phyloP scores from a whole-genome alignment of 2,113 vertebrate genomes.

The Neomonachus schauinslandi region DNA sequence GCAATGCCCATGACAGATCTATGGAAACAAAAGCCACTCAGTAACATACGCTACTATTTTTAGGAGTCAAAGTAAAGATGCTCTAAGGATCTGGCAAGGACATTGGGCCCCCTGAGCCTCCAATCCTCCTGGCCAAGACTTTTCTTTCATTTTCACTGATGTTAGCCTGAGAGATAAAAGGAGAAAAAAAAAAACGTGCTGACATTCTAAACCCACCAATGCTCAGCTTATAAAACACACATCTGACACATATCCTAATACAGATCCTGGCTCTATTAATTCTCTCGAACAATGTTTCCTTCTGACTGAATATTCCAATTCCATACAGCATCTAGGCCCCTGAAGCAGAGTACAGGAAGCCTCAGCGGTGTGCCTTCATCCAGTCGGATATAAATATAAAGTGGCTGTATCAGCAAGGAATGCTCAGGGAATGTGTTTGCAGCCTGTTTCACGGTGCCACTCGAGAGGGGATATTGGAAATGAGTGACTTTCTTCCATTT shows the following conservation, averaged over 20 bases:
- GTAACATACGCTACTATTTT: conserved; percentile 39
- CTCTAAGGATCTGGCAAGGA: conserved; percentile 66
- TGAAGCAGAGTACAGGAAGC: conserved; percentile 34
- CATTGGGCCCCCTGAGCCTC: conserved; percentile 63
- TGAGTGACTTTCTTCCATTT: conserved; percentile 67
- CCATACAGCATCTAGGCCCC: not conserved
- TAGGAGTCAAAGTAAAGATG: conserved; percentile 67
- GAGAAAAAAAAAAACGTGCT: conserved; percentile 8
- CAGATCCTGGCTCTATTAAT: conserved; percentile 47
- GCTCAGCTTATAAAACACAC: conserved; percentile 68
- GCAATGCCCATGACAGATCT: conserved; percentile 12
- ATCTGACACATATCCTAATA: conserved; percentile 59
- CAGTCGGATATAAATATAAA: conserved; percentile 62
- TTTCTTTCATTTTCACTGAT: conserved; percentile 71
- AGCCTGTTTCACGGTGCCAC: conserved; percentile 43
- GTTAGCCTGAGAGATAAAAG: conserved; percentile 67
- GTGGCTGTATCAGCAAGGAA: conserved; percentile 40
- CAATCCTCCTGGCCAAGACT: conserved; percentile 62
- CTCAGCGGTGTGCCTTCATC: conserved; percentile 40
- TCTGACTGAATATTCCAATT: conserved; percentile 20
- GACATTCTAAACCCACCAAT: conserved; percentile 50
- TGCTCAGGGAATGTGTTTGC: conserved; percentile 9
- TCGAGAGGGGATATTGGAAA: conserved; percentile 59
- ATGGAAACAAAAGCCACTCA: conserved; percentile 37
- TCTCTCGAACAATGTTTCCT: not conserved